Evolutionary conservation across 2,888 invertebrate species (phyloP).

Genomic region (Amblyteles armatorius): DNA sequence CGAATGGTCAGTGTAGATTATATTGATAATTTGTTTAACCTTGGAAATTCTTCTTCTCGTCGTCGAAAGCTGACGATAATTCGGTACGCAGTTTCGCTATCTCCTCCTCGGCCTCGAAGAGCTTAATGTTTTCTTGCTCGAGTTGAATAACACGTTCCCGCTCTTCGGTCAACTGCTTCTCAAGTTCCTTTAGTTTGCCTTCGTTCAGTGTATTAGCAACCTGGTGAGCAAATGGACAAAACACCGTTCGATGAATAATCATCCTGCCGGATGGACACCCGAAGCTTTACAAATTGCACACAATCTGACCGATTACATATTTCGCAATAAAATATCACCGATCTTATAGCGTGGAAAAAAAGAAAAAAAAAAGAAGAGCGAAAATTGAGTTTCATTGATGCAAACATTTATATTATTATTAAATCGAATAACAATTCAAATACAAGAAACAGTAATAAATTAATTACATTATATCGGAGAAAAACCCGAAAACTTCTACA

Average conservation of each 20-base stretch:
- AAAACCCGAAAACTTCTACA: not conserved
- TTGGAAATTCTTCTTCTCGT: conserved; percentile 70
- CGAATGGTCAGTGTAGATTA: not conserved
- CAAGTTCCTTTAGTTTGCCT: conserved; percentile 85
- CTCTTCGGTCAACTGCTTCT: conserved; percentile 84
- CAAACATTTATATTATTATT: conserved; percentile 34
- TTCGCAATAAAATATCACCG: not conserved
- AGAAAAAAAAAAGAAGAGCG: not conserved
- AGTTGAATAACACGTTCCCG: conserved; percentile 84
- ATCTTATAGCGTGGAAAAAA: not conserved
- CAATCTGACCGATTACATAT: not conserved
- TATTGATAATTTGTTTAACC: conserved; percentile 65
- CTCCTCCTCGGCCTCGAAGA: conserved; percentile 89
- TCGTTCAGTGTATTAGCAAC: conserved; percentile 85
- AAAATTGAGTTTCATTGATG: not conserved
- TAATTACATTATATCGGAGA: not conserved
- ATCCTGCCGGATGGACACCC: not conserved
- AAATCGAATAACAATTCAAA: conserved; percentile 13
- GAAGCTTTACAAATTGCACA: not conserved
- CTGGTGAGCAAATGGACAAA: conserved; percentile 78
- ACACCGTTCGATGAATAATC: conserved; percentile 49
- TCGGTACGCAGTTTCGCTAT: conserved; percentile 87
- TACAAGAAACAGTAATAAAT: conserved; percentile 19
- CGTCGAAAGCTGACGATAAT: conserved; percentile 82
- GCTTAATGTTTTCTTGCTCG: conserved; percentile 86